A percentile compares a stretch with the other conserved stretches of the same genome.
Conservation (phyloP, 2,797 vertebrate genomes). For the Clarias platycephalus region DNA sequence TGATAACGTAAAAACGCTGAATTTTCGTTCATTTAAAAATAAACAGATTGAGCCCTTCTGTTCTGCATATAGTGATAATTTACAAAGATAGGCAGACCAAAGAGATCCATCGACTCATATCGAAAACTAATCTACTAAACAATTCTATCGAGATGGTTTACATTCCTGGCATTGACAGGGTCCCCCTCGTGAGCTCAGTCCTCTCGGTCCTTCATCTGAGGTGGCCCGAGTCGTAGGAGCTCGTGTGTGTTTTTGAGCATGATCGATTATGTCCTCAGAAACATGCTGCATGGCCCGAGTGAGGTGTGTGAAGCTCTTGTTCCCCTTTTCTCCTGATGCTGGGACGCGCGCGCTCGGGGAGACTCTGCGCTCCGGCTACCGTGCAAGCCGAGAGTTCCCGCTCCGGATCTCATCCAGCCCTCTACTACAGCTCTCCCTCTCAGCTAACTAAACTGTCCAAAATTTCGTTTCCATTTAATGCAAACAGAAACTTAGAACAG, state of each 20-base stretch:
- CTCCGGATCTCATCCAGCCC: not conserved
- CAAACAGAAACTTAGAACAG: slow-evolving; percentile 13
- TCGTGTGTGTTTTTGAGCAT: slow-evolving; percentile 43
- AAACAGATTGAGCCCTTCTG: not conserved
- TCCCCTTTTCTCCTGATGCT: not conserved
- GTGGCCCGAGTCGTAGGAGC: slow-evolving; percentile 21
- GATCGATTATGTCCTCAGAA: slow-evolving; percentile 64
- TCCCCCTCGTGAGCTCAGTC: slow-evolving; percentile 2
- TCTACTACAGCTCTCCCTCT: not conserved
- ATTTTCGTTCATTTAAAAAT: not conserved
- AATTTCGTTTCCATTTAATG: not conserved
- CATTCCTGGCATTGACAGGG: slow-evolving; percentile 30
- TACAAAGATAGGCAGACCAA: slow-evolving; percentile 46
- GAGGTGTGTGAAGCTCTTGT: slow-evolving; percentile 43
- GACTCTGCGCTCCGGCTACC: slow-evolving; percentile 57
- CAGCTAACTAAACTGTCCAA: slow-evolving; percentile 44
- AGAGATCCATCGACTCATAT: slow-evolving; percentile 53
- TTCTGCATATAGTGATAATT: slow-evolving; percentile 44
- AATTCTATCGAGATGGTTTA: slow-evolving; percentile 53
- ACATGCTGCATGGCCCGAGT: slow-evolving; percentile 67
- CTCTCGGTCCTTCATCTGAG: slow-evolving; percentile 43
- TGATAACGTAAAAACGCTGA: not conserved
- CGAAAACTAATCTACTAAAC: slow-evolving; percentile 9
- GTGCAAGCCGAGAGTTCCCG: slow-evolving; percentile 76
- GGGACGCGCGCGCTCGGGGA: not conserved